Percentiles rank a stretch among this genome's conserved stretches.
phyloP scores from a whole-genome alignment of 1,140 invertebrate species.

The Drosophila chauvacae region DNA sequence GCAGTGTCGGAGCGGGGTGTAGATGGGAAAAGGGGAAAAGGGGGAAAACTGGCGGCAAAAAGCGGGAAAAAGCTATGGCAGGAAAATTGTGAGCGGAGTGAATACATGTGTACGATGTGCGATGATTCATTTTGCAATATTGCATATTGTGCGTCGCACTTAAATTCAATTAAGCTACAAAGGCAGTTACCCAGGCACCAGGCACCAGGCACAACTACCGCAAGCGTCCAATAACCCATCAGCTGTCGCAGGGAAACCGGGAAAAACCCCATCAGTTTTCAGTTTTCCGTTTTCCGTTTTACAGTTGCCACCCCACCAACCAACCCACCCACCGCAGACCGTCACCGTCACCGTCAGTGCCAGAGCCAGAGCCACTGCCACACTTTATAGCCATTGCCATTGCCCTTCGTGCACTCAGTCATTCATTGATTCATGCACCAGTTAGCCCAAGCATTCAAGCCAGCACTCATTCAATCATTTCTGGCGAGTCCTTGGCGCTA shows the following conservation, averaged over 20 bases:
- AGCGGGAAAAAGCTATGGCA: slow-evolving; percentile 1
- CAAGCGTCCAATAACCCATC: slow-evolving; percentile 53
- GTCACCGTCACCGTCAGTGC: background rate
- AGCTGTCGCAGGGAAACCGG: slow-evolving; percentile 19
- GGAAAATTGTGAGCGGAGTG: slow-evolving; percentile 20
- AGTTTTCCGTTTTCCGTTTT: slow-evolving; percentile 10
- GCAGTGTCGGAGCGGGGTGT: background rate
- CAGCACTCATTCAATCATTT: slow-evolving; percentile 68
- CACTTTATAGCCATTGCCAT: slow-evolving; percentile 46
- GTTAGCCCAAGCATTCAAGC: slow-evolving; percentile 67
- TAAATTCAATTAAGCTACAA: slow-evolving; percentile 82
- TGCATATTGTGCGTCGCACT: slow-evolving; percentile 80
- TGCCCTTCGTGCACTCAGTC: slow-evolving; percentile 59
- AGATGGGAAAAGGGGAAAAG: too few relatives aligned
- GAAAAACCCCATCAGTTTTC: slow-evolving; percentile 11
- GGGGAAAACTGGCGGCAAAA: background rate
- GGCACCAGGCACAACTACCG: slow-evolving; percentile 53
- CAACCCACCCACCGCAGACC: background rate
- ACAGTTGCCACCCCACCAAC: background rate
- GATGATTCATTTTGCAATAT: slow-evolving; percentile 73
- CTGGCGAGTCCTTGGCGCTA: slow-evolving; percentile 23
- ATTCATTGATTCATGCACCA: slow-evolving; percentile 67
- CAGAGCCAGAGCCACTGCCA: slow-evolving; percentile 11
- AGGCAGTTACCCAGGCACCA: slow-evolving; percentile 54
- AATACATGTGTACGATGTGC: slow-evolving; percentile 27